Conservation (phyloP, 2,113 vertebrate species). For the Arothron firmamentum region DNA sequence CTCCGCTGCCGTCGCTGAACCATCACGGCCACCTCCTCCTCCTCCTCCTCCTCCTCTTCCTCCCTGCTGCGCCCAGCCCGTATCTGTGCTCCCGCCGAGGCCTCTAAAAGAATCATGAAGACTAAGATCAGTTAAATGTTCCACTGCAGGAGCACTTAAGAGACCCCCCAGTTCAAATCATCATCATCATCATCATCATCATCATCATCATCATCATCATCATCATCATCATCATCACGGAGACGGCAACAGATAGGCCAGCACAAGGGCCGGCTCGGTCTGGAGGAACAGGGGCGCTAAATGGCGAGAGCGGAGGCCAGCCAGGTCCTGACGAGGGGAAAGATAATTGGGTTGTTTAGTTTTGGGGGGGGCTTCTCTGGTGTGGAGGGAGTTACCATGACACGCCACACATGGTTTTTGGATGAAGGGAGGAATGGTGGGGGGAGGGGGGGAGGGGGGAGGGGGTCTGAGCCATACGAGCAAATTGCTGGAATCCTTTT, state of each 20-base stretch:
- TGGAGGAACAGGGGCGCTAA: conserved; percentile 34
- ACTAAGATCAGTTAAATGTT: conserved; percentile 58
- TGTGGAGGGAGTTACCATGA: conserved; percentile 58
- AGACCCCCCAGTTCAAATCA: conserved; percentile 61
- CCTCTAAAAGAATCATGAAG: conserved; percentile 66
- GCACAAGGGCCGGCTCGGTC: conserved; percentile 32
- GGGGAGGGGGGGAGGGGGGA: conserved; percentile 18
- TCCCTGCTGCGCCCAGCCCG: conserved; percentile 3
- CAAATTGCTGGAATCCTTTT: neutral
- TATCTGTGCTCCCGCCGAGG: conserved; percentile 21
- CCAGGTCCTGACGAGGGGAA: conserved; percentile 62
- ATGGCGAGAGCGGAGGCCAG: conserved; percentile 50
- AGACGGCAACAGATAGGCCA: conserved; percentile 28
- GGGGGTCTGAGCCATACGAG: conserved; percentile 9
- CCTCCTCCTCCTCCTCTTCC: conserved; percentile 19
- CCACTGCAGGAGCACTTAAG: conserved; percentile 68
- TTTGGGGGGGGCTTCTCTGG: conserved; percentile 51
- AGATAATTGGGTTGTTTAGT: conserved; percentile 72
- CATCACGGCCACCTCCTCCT: neutral
- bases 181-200: conserved; percentile 59
- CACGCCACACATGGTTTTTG: conserved; percentile 61
- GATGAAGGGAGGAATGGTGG: conserved; percentile 33
- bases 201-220: conserved; percentile 59
- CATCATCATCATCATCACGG: conserved; percentile 59
- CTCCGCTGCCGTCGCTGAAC: conserved; percentile 6